Conservation (phyloP, 2,888 invertebrate genomes). For the Ophion costatus region DNA sequence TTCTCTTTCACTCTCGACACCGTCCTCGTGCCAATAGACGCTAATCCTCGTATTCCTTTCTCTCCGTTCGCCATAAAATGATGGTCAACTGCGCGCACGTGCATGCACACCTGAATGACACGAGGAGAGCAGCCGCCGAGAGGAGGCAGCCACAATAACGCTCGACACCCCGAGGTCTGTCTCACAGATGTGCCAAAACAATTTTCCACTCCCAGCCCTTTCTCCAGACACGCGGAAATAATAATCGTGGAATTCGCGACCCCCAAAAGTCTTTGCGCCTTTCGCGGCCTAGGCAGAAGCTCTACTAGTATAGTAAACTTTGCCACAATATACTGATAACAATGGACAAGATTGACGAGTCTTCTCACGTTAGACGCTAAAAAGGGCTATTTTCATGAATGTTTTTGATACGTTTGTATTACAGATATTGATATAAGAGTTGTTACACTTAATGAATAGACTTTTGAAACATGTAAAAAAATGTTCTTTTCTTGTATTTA, state of each 20-base stretch:
- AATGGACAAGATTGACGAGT: too few species aligned
- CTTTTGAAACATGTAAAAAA: too few species aligned
- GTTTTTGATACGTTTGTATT: too few species aligned
- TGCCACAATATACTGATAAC: too few species aligned
- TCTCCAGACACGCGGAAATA: background rate
- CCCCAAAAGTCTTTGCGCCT: too few species aligned
- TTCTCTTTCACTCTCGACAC: background rate
- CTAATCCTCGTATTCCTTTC: conserved; percentile 24
- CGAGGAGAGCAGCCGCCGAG: background rate
- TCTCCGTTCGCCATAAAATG: conserved; percentile 9
- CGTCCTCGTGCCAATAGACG: background rate
- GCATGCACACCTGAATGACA: background rate
- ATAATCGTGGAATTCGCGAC: background rate
- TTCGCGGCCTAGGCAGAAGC: too few species aligned
- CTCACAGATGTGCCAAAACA: conserved; percentile 37
- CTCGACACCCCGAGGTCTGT: background rate
- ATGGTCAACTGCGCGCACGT: background rate
- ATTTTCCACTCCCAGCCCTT: background rate
- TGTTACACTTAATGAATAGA: too few species aligned
- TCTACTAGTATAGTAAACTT: too few species aligned
- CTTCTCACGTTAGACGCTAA: too few species aligned
- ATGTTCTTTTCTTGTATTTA: too few species aligned
- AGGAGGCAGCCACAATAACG: background rate
- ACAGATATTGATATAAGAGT: too few species aligned
- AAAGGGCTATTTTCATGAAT: too few species aligned